Evolutionary conservation across 2,888 invertebrate species (phyloP).

Genomic region (Tipula unca): DNA sequence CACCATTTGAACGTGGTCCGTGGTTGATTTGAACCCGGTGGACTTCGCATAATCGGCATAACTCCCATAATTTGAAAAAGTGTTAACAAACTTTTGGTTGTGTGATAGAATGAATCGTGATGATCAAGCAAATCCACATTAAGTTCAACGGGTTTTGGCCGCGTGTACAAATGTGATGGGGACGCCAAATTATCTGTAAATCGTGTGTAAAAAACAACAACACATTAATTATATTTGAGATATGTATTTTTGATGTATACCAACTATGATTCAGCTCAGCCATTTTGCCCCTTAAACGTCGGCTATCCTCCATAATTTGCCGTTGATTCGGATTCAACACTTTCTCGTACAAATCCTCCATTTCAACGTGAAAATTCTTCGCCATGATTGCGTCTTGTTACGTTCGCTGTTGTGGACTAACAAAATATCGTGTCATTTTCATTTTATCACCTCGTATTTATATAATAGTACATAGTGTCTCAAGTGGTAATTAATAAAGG

Average conservation of each 20-base stretch:
- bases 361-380: neutral
- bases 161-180: constrained; percentile 34
- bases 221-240: neutral
- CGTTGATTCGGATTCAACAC: constrained; percentile 42
- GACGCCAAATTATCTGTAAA: constrained; percentile 14
- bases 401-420: neutral
- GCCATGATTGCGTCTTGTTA: neutral
- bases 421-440: neutral
- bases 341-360: neutral
- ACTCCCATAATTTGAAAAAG: constrained; percentile 68
- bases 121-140: constrained; percentile 53
- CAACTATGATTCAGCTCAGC: constrained; percentile 24
- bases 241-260: neutral
- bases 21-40: constrained; percentile 43
- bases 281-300: constrained; percentile 35
- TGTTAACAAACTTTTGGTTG: constrained; percentile 59
- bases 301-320: constrained; percentile 39
- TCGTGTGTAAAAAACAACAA: neutral
- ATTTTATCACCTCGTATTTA: neutral
- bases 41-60: constrained; percentile 63
- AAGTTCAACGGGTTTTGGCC: constrained; percentile 43
- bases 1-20: constrained; percentile 55
- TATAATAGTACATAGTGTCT: neutral
- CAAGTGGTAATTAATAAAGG: neutral
- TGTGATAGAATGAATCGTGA: constrained; percentile 61